A percentile compares a stretch with the other conserved stretches of the same genome.
These are phyloP conservation scores for Nemurella pictetii DNA, from an alignment of 2,888 invertebrate genomes.

Conservation along the genomic window DNA sequence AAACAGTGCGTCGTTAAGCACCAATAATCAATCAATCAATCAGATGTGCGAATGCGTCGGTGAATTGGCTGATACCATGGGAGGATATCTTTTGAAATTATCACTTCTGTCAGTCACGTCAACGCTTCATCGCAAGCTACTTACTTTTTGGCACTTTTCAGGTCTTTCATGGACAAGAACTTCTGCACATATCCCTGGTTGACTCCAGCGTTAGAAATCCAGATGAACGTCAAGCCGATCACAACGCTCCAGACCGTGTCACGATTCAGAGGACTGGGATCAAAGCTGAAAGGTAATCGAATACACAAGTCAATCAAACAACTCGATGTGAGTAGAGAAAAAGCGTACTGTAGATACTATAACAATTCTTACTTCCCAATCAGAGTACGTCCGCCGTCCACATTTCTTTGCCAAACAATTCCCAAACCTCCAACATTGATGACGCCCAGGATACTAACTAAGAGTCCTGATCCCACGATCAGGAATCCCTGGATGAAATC, in stretches of 20 bases:
- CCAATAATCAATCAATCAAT: no score
- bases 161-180: constrained; percentile 61
- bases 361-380: constrained; percentile 61
- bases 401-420: constrained; percentile 61
- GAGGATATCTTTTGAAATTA: no score
- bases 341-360: background rate
- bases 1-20: no score
- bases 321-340: no score
- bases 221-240: constrained; percentile 60
- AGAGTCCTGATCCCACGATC: constrained; percentile 57
- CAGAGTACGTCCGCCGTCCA: constrained; percentile 60
- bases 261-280: constrained; percentile 17
- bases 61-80: no score
- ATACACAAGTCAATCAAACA: background rate
- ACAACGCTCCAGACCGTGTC: constrained; percentile 63
- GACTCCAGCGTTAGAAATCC: constrained; percentile 60
- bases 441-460: constrained; percentile 62
- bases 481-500: constrained; percentile 63
- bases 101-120: no score
- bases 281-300: constrained; percentile 4
- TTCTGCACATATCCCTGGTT: constrained; percentile 64
- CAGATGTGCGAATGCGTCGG: no score
- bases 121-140: background rate
- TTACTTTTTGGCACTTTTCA: constrained; percentile 58
- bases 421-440: constrained; percentile 60